Base-by-base conservation (phyloP, 2,113 vertebrate genomes). In the Muntiacus muntjak region DNA sequence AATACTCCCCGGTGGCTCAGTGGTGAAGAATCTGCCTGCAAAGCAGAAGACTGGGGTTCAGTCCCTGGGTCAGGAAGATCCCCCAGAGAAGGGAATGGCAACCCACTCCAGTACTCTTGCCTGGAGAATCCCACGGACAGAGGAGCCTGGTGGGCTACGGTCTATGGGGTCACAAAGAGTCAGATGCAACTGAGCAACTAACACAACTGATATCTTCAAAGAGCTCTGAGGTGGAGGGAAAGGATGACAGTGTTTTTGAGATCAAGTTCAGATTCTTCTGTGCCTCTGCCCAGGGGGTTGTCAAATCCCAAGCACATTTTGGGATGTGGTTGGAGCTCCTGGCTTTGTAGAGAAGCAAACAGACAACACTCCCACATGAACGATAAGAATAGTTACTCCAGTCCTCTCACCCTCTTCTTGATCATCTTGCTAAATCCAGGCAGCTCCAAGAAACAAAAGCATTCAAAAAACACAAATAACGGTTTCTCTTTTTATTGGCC, bases 361-460 rank as follows among this genome's bases (percentile, higher is more conserved):
- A 93, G 45, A 58, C 94, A 85, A 50, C 78, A 87, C 94, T 96
- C 97, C 92, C 87, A 97, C 91, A 60, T 17, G 19, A 57, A 33
- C 5, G 91, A 57, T 79, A 94, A 88, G 95, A 96, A 98, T 92
- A 97, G 87, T 91, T 16, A 7, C 47, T 87, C 90, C 23, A 16
- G 2, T 82, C 45, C 17, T 94, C 79, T 84, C 55, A 86, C 21
- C 45, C 26, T 95, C 28, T 79, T 85, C 87, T 89, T 67, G 85
- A 14, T 97, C 78, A n/a, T 85, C 40, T 50, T 94, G 87, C 83
- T 79, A 87, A 94, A 87, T 85, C 55, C 43, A 54, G 50, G 67
- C 83, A 86, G 89, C n/a, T 82, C 43, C 33, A 54, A 87, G 84
- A 85, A 93, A 81, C 43, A 60, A 52, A 95, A 55, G 84, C 47